Base-by-base conservation (phyloP, 1,140 invertebrate species). In the Telenomus remus region DNA sequence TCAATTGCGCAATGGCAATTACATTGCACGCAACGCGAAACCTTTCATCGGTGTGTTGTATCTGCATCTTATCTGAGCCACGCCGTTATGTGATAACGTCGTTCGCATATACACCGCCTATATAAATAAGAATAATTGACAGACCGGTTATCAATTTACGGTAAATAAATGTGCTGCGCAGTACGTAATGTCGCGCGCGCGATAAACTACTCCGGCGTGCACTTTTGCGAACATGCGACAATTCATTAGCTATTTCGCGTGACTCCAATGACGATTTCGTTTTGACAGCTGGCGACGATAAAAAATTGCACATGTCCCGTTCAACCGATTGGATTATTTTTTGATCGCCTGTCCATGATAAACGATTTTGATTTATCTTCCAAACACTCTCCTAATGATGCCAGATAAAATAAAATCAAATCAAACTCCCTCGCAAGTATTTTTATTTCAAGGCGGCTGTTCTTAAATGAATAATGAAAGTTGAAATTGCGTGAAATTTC, bases 111-210 rank as follows among this genome's bases (percentile, higher is more conserved):
- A 27, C 6, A 27, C 19, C 47, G 39, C 39, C 49, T 50, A 59
- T 53, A 66, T 66, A 56, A 66, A 68, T 68, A 74, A 74, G 56
- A 74, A 74, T 74, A 74, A 74, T 74, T 74, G 71, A 74, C 71
- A 74, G 56, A 56, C 50, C 51, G 35, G 63, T 74, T 74, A 74
- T 74, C 63, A 59, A 61, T 66, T 68, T 44, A 43, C 47, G 51
- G 63, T 49, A 64, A 68, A 61, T 75, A 63, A 68, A 44, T 63
- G 57, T 14, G 55, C 70, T 47, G 61, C 50, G 53, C 54, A 51
- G 50, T 55, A 56, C 59, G 48, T 59, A 57, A 72, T 53, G 69
- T 53, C 19, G 19, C 19, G 35, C 11, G 19, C n/a, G 39, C 37
- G 54, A 65, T 65, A 64, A 64, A 54, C 42, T 47, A 42, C 35